A percentile compares a stretch with the other conserved stretches of the same genome.
Evolutionary conservation across 2,888 invertebrate species (phyloP).

Genomic region (Anthophora plumipes): DNA sequence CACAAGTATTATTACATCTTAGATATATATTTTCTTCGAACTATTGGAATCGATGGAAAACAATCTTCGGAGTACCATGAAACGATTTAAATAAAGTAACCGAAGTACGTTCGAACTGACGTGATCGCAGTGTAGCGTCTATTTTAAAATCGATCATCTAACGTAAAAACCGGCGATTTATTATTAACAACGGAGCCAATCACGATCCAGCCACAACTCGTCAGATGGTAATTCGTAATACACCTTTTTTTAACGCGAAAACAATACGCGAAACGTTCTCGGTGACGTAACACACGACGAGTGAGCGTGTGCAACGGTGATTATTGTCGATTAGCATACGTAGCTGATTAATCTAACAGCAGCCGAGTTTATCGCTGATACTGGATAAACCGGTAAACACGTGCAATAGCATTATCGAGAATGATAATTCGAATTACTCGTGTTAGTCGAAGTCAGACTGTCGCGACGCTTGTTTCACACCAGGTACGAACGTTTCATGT

Average conservation of each 20-base stretch:
- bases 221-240: slow-evolving; percentile 32
- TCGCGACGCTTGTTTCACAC: slow-evolving; percentile 49
- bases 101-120: background rate
- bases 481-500: slow-evolving; percentile 26
- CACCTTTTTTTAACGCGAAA: background rate
- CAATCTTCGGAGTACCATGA: background rate
- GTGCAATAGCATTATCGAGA: slow-evolving; percentile 46
- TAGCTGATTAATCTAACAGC: slow-evolving; percentile 61
- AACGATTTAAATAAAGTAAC: background rate
- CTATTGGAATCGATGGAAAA: background rate
- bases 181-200: slow-evolving; percentile 37
- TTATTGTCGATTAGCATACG: slow-evolving; percentile 70
- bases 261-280: slow-evolving; percentile 38
- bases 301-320: slow-evolving; percentile 37
- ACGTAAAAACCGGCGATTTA: slow-evolving; percentile 23
- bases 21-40: background rate
- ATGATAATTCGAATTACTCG: slow-evolving; percentile 48
- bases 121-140: background rate
- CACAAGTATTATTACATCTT: background rate
- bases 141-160: slow-evolving; percentile 10
- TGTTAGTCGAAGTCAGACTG: slow-evolving; percentile 59
- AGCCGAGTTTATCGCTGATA: slow-evolving; percentile 58
- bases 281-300: slow-evolving; percentile 55
- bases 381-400: slow-evolving; percentile 67
- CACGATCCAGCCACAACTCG: background rate